Evolutionary conservation across 2,888 invertebrate genomes (phyloP).

Genomic region (Parnassius orleans): DNA sequence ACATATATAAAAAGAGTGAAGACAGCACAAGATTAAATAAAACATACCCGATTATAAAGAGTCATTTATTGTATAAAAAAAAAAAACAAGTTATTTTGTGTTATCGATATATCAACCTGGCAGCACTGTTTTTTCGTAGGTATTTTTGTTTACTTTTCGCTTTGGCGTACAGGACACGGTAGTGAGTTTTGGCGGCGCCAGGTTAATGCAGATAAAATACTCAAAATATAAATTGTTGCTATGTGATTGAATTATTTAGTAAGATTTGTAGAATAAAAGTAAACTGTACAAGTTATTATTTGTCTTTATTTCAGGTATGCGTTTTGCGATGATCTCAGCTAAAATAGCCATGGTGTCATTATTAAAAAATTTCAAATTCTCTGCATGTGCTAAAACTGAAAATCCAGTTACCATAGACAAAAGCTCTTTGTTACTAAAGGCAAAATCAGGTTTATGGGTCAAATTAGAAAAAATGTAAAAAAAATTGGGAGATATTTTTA

Average conservation of each 20-base stretch:
- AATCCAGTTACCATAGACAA: slow-evolving; percentile 32
- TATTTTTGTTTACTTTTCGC: too few relatives aligned
- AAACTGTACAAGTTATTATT: neutral
- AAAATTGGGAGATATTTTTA: slow-evolving; percentile 35
- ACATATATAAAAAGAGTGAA: too few relatives aligned
- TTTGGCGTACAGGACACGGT: too few relatives aligned
- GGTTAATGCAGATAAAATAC: too few relatives aligned
- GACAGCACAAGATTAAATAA: too few relatives aligned
- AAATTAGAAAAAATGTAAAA: slow-evolving; percentile 32
- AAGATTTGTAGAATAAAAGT: neutral
- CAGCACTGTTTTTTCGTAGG: too few relatives aligned
- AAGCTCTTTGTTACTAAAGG: slow-evolving; percentile 29
- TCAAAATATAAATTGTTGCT: too few relatives aligned
- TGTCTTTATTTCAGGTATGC: slow-evolving; percentile 31
- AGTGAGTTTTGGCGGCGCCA: too few relatives aligned
- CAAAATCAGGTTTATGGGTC: slow-evolving; percentile 34
- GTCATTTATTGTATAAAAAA: too few relatives aligned
- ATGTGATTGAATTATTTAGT: neutral
- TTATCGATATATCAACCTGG: too few relatives aligned
- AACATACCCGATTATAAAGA: too few relatives aligned
- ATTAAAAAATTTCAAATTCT: slow-evolving; percentile 34
- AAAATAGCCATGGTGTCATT: slow-evolving; percentile 35
- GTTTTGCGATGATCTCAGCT: slow-evolving; percentile 37
- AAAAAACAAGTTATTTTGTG: too few relatives aligned
- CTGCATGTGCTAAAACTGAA: slow-evolving; percentile 31